phyloP scores from a whole-genome alignment of 2,888 invertebrate species.

The Limenitis camilla region DNA sequence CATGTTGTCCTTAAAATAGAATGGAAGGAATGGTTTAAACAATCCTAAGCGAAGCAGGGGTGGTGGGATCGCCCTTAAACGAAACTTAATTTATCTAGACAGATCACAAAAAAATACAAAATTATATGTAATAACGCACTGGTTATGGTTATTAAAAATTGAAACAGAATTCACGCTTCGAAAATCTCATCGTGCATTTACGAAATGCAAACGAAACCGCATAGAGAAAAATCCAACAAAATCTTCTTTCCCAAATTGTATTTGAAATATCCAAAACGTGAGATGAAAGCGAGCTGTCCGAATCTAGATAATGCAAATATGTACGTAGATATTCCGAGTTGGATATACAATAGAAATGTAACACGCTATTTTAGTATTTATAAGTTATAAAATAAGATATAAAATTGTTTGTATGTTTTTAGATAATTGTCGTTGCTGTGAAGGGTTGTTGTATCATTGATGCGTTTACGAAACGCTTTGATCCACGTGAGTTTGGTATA shows the following conservation, averaged over 20 bases:
- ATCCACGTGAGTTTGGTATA: slow-evolving; percentile 36
- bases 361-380: slow-evolving; percentile 4
- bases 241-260: slow-evolving; percentile 61
- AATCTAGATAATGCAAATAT: slow-evolving; percentile 63
- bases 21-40: too few species aligned
- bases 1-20: too few species aligned
- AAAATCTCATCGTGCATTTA: slow-evolving; percentile 25
- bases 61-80: too few species aligned
- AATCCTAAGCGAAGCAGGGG: too few species aligned
- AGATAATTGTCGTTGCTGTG: neutral
- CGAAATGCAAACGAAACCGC: slow-evolving; percentile 30
- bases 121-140: slow-evolving; percentile 2
- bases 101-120: neutral
- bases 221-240: slow-evolving; percentile 41
- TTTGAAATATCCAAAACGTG: slow-evolving; percentile 61
- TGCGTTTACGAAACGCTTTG: slow-evolving; percentile 39
- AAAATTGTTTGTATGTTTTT: neutral
- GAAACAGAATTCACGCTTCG: slow-evolving; percentile 15
- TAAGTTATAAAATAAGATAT: neutral
- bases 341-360: slow-evolving; percentile 6
- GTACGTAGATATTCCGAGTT: slow-evolving; percentile 8
- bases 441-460: slow-evolving; percentile 23
- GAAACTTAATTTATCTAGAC: slow-evolving; percentile 1
- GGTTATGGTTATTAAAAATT: slow-evolving; percentile 18
- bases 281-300: slow-evolving; percentile 57